Evolutionary conservation across 2,888 invertebrate species (phyloP).

Genomic region (Cybosia mesomella): DNA sequence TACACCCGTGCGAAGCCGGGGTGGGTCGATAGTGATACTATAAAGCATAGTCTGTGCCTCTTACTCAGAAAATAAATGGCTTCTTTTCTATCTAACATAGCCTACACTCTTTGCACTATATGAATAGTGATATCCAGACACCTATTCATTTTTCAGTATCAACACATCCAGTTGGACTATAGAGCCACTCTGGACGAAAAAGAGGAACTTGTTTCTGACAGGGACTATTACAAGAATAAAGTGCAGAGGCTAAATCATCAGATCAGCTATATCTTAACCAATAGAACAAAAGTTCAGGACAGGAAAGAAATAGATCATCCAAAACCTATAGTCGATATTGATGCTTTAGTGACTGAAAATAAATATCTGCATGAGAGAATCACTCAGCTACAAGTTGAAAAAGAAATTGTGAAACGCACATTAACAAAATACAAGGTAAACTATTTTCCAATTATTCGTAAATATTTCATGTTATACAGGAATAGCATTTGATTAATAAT

Average conservation of each 20-base stretch:
- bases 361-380: conserved; percentile 94
- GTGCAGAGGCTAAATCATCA: conserved; percentile 94
- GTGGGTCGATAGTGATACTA: too few relatives aligned
- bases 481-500: not conserved
- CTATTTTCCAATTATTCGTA: conserved; percentile 7
- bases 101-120: too few relatives aligned
- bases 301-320: conserved; percentile 63
- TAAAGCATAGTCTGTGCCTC: not conserved
- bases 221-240: conserved; percentile 94
- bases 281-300: conserved; percentile 71
- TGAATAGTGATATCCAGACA: not conserved
- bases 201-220: conserved; percentile 92
- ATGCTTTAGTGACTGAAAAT: conserved; percentile 93
- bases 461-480: not conserved
- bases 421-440: conserved; percentile 91
- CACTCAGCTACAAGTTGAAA: conserved; percentile 92
- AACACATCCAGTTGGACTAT: conserved; percentile 91
- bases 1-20: too few relatives aligned
- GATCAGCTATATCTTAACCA: conserved; percentile 88
- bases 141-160: conserved; percentile 82
- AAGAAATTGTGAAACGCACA: conserved; percentile 91
- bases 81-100: not conserved
- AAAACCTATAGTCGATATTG: conserved; percentile 90
- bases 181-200: conserved; percentile 94
- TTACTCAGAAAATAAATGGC: not conserved